Evolutionary conservation across 2,797 vertebrate genomes (phyloP), one percentile per base, ranked within the genome.

Genomic region (Gymnothorax javanicus): DNA sequence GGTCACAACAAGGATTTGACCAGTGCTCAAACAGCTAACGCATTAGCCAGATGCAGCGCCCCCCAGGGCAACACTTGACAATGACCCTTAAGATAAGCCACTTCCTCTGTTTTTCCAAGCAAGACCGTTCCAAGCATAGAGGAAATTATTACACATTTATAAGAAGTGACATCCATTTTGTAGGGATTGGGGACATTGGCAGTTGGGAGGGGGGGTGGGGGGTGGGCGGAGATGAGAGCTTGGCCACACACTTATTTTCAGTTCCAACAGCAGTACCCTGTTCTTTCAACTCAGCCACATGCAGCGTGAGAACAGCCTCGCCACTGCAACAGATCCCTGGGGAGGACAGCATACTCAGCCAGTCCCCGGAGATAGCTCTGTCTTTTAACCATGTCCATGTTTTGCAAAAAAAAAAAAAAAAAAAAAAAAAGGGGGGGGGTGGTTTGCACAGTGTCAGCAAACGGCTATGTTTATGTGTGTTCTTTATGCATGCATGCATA

Each of bases 351-450:
- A 73, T 84, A 62, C 75, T 83, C 81, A 90, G 79, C 27, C 5
- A 27, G 83, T 85, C 89, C 83, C 81, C 0, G 73, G 93, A 89
- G 93, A 43, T 43, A 92, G 23, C 85, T 56, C 85, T 83, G 67
- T 90, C 88, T 90, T 91, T 93, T 93, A 95, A 94, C 92, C 86
- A 87, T 81, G 90, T 90, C 86, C 43, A 85, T 91, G 87, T 85
- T 87, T 91, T 83, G 13, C 92, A 92, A 93, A 93, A 91, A 89
- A 91, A 43, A 43, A 43, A 93, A 93, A 91, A 89, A 91, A 43
- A 43, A 43, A 43, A 43, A 43, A 43, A 43, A 43, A 2, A 2
- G 33, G 33, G 33, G 33, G 33, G 33, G 87, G 86, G 89, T 88
- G 88, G 89, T 90, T 93, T 88, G 88, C 84, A 87, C 86, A 52